phyloP scores from a whole-genome alignment of 1,140 invertebrate genomes.

The Camponotus floridanus region DNA sequence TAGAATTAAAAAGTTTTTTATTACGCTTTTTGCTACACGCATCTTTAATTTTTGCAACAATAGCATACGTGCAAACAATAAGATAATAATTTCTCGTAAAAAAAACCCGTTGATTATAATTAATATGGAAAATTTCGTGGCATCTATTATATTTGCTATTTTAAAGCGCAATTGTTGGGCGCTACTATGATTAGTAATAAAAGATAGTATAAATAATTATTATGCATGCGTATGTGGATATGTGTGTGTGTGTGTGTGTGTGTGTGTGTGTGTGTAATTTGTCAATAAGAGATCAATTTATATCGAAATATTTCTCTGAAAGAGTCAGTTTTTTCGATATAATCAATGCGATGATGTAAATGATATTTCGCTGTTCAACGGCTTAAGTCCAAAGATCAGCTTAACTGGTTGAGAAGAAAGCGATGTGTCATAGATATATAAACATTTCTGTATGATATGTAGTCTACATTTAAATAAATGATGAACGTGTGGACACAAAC shows the following conservation, averaged over 20 bases:
- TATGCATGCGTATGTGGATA: too few relatives aligned
- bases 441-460: constrained; percentile 36
- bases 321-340: constrained; percentile 6
- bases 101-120: constrained; percentile 17
- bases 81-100: constrained; percentile 19
- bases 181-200: constrained; percentile 29
- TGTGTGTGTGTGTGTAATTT: neutral
- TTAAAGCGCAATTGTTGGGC: constrained; percentile 19
- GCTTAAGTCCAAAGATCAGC: constrained; percentile 35
- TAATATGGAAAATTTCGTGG: constrained; percentile 3
- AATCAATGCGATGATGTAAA: constrained; percentile 22
- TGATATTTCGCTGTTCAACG: constrained; percentile 1
- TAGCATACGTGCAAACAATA: neutral
- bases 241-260: neutral
- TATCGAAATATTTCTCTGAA: constrained; percentile 32
- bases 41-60: neutral
- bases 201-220: constrained; percentile 11
- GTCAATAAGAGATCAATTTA: constrained; percentile 3
- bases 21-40: neutral
- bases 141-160: constrained; percentile 14
- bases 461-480: constrained; percentile 20
- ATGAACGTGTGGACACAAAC: constrained; percentile 27
- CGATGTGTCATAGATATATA: constrained; percentile 34
- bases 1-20: neutral
- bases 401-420: constrained; percentile 22